phyloP scores from a whole-genome alignment of 2,888 invertebrate genomes.

The Ectemnius continuus region DNA sequence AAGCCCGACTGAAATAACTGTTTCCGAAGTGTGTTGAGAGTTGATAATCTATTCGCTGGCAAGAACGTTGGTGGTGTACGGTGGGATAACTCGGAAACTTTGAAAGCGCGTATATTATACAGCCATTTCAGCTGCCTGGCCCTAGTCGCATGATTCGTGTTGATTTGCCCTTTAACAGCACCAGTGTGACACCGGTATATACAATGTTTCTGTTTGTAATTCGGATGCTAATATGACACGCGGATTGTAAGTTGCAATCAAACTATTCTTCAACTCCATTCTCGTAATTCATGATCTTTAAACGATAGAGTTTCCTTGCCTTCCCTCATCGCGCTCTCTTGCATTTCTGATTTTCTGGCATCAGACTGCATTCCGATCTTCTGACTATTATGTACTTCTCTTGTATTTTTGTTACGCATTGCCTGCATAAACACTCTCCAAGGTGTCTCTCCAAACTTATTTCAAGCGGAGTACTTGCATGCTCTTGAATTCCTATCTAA shows the following conservation, averaged over 20 bases:
- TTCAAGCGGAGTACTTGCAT: too few relatives aligned
- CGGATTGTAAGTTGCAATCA: neutral
- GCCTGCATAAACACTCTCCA: slow-evolving; percentile 35
- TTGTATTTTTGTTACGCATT: slow-evolving; percentile 34
- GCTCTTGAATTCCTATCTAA: too few relatives aligned
- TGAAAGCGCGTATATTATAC: slow-evolving; percentile 53
- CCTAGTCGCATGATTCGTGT: slow-evolving; percentile 40
- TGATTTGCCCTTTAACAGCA: slow-evolving; percentile 29
- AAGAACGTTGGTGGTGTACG: slow-evolving; percentile 12
- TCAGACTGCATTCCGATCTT: slow-evolving; percentile 62
- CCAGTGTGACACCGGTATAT: slow-evolving; percentile 17
- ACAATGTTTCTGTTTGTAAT: slow-evolving; percentile 29
- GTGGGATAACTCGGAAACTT: slow-evolving; percentile 22
- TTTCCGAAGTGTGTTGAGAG: slow-evolving; percentile 10
- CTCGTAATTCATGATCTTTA: slow-evolving; percentile 12
- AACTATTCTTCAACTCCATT: neutral
- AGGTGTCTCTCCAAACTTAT: neutral
- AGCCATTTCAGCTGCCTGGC: slow-evolving; percentile 56
- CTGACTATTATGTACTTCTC: slow-evolving; percentile 50
- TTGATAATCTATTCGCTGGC: slow-evolving; percentile 17
- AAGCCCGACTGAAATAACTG: slow-evolving; percentile 10
- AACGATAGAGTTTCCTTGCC: slow-evolving; percentile 31
- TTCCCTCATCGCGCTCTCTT: slow-evolving; percentile 10
- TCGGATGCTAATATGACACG: slow-evolving; percentile 2
- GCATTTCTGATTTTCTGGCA: slow-evolving; percentile 51